Evolutionary conservation across 2,797 vertebrate species (phyloP).

Genomic region (Poeciliopsis presidionis): DNA sequence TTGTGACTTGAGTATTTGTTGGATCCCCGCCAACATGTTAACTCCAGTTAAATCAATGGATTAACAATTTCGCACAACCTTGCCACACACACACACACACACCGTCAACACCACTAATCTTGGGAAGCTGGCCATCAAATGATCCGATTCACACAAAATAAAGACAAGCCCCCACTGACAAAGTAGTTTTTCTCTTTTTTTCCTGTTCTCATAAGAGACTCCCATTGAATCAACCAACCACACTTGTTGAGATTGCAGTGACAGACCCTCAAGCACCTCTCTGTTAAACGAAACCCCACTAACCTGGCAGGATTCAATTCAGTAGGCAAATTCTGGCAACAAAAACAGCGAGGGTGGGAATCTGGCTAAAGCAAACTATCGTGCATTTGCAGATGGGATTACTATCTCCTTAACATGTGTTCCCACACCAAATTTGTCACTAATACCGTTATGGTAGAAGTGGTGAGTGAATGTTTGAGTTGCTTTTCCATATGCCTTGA

Average conservation of each 20-base stretch:
- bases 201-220: slow-evolving; percentile 64
- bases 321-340: slow-evolving; percentile 70
- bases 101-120: slow-evolving; percentile 70
- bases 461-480: slow-evolving; percentile 39
- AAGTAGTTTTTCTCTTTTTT: slow-evolving; percentile 61
- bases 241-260: slow-evolving; percentile 70
- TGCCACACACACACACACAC: slow-evolving; percentile 28
- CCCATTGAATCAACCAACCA: slow-evolving; percentile 67
- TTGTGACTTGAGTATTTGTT: slow-evolving; percentile 80
- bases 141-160: slow-evolving; percentile 79
- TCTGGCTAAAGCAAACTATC: slow-evolving; percentile 65
- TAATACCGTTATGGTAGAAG: slow-evolving; percentile 33
- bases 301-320: slow-evolving; percentile 73
- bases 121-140: slow-evolving; percentile 78
- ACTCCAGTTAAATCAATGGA: slow-evolving; percentile 82
- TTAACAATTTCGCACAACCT: slow-evolving; percentile 71
- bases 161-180: slow-evolving; percentile 60
- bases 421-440: slow-evolving; percentile 63
- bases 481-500: slow-evolving; percentile 28
- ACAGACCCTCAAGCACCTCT: slow-evolving; percentile 74
- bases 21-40: slow-evolving; percentile 76
- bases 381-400: slow-evolving; percentile 73
- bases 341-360: slow-evolving; percentile 78
- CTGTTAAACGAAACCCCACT: slow-evolving; percentile 71
- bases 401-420: slow-evolving; percentile 59